phyloP scores from a whole-genome alignment of 2,113 vertebrate species.

The Maccullochella peelii region DNA sequence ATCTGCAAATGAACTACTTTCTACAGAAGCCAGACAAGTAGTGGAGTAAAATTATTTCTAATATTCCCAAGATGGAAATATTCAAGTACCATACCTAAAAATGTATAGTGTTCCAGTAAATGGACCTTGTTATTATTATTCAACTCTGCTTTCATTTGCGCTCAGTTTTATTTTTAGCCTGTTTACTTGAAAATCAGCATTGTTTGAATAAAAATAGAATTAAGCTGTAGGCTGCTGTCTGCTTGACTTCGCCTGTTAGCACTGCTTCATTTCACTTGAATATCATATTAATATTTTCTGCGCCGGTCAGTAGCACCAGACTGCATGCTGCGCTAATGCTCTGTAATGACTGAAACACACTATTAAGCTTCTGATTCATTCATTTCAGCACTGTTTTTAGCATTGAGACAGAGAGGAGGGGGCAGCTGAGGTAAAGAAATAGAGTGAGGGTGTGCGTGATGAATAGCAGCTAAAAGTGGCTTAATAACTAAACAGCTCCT shows the following conservation, averaged over 20 bases:
- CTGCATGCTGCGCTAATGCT: neutral
- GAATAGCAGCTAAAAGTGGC: slow-evolving; percentile 45
- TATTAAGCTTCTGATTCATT: neutral
- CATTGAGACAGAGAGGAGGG: neutral
- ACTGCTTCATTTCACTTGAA: neutral
- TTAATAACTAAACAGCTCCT: slow-evolving; percentile 55
- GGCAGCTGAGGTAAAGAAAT: neutral
- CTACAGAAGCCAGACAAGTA: neutral
- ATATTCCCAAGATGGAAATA: neutral
- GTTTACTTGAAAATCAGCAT: neutral
- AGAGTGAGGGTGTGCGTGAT: slow-evolving; percentile 22
- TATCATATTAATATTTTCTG: neutral
- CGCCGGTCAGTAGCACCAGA: neutral
- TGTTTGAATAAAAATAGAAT: neutral
- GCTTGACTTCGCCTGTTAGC: neutral
- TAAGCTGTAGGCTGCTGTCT: neutral
- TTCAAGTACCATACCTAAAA: neutral
- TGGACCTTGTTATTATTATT: neutral
- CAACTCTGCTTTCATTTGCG: neutral
- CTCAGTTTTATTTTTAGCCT: neutral
- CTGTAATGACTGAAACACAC: slow-evolving; percentile 11
- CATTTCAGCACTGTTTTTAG: neutral
- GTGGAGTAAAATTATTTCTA: neutral
- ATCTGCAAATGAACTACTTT: neutral
- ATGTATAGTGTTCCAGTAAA: neutral